Evolutionary conservation across 2,888 invertebrate genomes (phyloP), one percentile per base, ranked within the genome.

Genomic region (Leptinotarsa tumamoca): DNA sequence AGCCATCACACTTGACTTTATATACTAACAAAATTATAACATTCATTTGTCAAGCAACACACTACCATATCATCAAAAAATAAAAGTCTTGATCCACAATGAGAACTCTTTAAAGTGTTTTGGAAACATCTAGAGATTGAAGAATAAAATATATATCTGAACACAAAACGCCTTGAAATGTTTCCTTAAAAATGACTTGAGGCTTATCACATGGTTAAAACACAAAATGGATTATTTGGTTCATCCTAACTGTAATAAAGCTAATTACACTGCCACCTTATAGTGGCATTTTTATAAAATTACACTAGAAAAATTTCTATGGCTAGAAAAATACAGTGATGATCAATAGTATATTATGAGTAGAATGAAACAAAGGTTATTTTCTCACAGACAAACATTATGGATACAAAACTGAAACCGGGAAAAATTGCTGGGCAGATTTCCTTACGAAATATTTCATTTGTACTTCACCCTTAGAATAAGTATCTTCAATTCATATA

Each of bases 271-370:
- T 63, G 63, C 63, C 63, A 17, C 17, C 33, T 63, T 33, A n/a
- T n/a, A 43, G 63, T 18, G 43, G 33, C 56, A 27, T 43, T 58
- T 58, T 58, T 70, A 52, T 70, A 70, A 70, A 70, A 70, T 70
- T 54, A 61, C 70, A 58, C 58, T 50, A 58, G 49, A 58, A 58
- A 70, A 56, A 58, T n/a, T 70, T 49, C 69, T 58, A 58, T 58
- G 54, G 43, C 69, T 70, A 70, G 58, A 70, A 70, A 70, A 70
- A 70, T 70, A 70, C 70, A 70, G 58, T 58, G 70, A 56, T 58
- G 43, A 58, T 70, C 49, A 52, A 68, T 49, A 67, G 33, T n/a
- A 49, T 49, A 67, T 43, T 18, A 50, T 67, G 4, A 68, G 23
- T 68, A 14, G 23, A 68, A 52, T 2, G 43, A 63, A 63, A 18